These are phyloP conservation scores for Notothenia rossii DNA, from an alignment of 2,113 vertebrate species.

Conservation along the genomic window DNA sequence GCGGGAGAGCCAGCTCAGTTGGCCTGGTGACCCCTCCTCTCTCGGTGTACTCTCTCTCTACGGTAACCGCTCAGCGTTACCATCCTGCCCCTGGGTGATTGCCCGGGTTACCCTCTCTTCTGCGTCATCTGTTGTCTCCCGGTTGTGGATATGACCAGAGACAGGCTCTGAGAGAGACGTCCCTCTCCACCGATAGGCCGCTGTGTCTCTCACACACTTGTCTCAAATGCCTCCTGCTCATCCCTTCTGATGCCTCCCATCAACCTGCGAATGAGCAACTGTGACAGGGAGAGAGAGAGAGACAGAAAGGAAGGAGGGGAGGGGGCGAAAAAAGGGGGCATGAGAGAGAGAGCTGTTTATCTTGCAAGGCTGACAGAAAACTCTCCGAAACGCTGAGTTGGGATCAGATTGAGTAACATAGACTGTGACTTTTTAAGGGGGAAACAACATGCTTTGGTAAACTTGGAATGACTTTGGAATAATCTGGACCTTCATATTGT, in stretches of 20 bases:
- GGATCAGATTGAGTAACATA: conserved; percentile 70
- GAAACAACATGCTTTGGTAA: conserved; percentile 79
- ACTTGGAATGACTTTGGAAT: conserved; percentile 81
- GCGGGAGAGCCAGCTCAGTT: conserved; percentile 68
- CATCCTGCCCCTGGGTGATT: conserved; percentile 70
- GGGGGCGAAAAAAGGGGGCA: conserved; percentile 54
- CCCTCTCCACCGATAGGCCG: conserved; percentile 61
- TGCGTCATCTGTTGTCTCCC: conserved; percentile 71
- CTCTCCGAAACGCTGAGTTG: conserved; percentile 69
- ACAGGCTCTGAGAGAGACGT: conserved; percentile 80
- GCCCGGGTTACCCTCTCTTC: conserved; percentile 70
- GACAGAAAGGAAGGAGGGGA: conserved; percentile 42
- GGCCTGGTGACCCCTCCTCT: conserved; percentile 65
- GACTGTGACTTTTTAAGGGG: conserved; percentile 76
- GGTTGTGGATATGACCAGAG: conserved; percentile 71
- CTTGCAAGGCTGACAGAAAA: conserved; percentile 84
- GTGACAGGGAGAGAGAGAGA: conserved; percentile 72
- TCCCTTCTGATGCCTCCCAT: conserved; percentile 76
- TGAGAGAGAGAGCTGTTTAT: conserved; percentile 72
- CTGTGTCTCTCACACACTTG: conserved; percentile 71
- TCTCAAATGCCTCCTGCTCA: conserved; percentile 78
- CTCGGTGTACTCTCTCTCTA: conserved; percentile 25
- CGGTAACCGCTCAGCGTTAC: conserved; percentile 45
- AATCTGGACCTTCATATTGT: conserved; percentile 56
- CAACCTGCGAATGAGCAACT: conserved; percentile 75